Percentiles rank a stretch among this genome's conserved stretches.
phyloP scores from a whole-genome alignment of 2,113 vertebrate species.

The Macrotus californicus region DNA sequence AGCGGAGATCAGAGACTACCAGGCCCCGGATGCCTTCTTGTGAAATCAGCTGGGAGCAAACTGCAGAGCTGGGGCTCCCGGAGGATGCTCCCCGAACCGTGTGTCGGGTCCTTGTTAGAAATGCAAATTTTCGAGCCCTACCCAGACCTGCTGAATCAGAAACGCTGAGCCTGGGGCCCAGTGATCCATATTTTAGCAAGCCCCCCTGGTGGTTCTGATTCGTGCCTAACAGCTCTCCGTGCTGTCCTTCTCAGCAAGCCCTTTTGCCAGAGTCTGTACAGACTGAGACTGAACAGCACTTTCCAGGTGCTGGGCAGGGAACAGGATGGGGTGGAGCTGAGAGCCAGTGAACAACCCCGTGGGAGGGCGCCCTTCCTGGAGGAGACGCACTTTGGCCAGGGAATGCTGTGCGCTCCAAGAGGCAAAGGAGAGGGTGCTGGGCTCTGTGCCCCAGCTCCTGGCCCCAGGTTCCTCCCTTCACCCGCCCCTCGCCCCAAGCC shows the following conservation, averaged over 20 bases:
- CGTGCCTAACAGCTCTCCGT: not conserved
- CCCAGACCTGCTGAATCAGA: not conserved
- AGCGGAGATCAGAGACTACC: not conserved
- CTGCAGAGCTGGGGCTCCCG: not conserved
- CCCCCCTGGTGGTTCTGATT: not conserved
- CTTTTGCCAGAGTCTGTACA: not conserved
- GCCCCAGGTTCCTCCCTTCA: not conserved
- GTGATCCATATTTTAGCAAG: not conserved
- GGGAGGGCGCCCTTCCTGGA: not conserved
- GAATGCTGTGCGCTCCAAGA: not conserved
- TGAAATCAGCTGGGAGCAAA: not conserved
- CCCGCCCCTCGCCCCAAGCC: fast-evolving
- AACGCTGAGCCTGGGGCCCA: not conserved
- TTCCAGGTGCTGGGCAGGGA: not conserved
- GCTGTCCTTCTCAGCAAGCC: not conserved
- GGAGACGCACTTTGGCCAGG: not conserved
- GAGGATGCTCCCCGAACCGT: not conserved
- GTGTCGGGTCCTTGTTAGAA: not conserved
- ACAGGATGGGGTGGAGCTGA: fast-evolving
- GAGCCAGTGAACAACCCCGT: fast-evolving
- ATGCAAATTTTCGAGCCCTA: not conserved
- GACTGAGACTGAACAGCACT: not conserved
- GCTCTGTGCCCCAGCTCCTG: not conserved
- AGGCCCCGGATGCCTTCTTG: not conserved
- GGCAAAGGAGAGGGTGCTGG: not conserved